Evolutionary conservation across 1,140 invertebrate species (phyloP).

Genomic region (Ostrea denselamellosa): DNA sequence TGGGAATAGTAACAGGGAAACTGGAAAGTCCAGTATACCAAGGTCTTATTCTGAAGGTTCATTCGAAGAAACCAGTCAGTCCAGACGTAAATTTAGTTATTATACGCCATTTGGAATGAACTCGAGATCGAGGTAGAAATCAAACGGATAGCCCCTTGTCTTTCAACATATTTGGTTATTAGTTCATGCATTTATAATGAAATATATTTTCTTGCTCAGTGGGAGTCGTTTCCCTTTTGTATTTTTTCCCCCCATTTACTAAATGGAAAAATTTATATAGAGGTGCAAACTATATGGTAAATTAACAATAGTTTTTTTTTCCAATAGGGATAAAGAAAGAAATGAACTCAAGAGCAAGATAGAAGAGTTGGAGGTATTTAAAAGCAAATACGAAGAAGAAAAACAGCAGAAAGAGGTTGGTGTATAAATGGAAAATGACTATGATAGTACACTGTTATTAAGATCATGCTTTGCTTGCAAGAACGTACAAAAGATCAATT

Average conservation of each 20-base stretch:
- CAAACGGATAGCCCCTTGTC: background rate
- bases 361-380: conserved; percentile 66
- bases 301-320: conserved; percentile 4
- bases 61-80: background rate
- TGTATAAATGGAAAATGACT: background rate
- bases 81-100: conserved; percentile 14
- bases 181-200: background rate
- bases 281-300: background rate
- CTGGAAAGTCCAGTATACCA: background rate
- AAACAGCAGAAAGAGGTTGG: conserved; percentile 67
- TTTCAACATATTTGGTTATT: background rate
- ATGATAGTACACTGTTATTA: too few species aligned
- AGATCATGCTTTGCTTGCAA: too few species aligned
- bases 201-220: background rate
- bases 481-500: too few species aligned
- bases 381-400: conserved; percentile 62
- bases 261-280: background rate
- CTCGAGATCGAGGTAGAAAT: background rate
- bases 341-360: conserved; percentile 65
- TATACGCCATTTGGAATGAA: background rate
- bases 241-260: background rate
- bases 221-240: background rate
- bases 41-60: background rate
- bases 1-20: background rate
- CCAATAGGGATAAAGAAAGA: conserved; percentile 68